Conservation (phyloP, 2,797 vertebrate genomes). For the Diplodus puntazzo region DNA sequence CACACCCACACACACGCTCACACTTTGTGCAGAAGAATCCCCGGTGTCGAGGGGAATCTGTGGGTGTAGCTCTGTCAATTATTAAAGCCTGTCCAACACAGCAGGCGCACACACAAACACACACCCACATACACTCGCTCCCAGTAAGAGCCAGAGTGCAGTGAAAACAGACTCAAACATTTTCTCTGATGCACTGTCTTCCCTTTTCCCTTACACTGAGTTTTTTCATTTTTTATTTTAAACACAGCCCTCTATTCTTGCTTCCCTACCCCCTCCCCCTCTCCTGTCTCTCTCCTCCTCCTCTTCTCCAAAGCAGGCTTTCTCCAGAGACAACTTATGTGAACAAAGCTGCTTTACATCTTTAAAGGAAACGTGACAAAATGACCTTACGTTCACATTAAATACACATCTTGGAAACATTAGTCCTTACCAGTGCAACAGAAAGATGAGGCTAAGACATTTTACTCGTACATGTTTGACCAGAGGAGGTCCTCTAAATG, state of each 20-base stretch:
- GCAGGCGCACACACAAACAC: constrained; percentile 20
- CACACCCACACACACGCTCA: constrained; percentile 7
- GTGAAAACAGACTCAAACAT: constrained; percentile 25
- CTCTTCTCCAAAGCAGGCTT: constrained; percentile 4
- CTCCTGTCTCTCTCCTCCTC: not conserved
- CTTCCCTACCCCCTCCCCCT: too few relatives aligned
- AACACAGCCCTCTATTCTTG: constrained; percentile 7
- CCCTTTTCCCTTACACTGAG: not conserved
- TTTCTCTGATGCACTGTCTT: constrained; percentile 17
- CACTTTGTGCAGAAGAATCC: constrained; percentile 50
- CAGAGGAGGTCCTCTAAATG: not conserved
- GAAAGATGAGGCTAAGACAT: not conserved
- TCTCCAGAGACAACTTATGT: constrained; percentile 13
- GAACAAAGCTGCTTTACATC: constrained; percentile 31
- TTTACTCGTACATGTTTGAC: not conserved
- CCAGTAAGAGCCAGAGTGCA: constrained; percentile 32
- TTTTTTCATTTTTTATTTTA: constrained; percentile 34
- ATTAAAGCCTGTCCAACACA: constrained; percentile 71
- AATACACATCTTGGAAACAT: not conserved
- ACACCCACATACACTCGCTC: constrained; percentile 7
- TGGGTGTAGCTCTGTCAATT: constrained; percentile 72
- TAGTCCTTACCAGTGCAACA: not conserved
- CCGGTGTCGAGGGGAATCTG: constrained; percentile 41
- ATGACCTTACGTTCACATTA: constrained; percentile 3
- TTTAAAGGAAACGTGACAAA: constrained; percentile 1